These are phyloP conservation scores for Drosophila pseudotakahashii DNA, from an alignment of 2,888 invertebrate genomes.

Conservation along the genomic window DNA sequence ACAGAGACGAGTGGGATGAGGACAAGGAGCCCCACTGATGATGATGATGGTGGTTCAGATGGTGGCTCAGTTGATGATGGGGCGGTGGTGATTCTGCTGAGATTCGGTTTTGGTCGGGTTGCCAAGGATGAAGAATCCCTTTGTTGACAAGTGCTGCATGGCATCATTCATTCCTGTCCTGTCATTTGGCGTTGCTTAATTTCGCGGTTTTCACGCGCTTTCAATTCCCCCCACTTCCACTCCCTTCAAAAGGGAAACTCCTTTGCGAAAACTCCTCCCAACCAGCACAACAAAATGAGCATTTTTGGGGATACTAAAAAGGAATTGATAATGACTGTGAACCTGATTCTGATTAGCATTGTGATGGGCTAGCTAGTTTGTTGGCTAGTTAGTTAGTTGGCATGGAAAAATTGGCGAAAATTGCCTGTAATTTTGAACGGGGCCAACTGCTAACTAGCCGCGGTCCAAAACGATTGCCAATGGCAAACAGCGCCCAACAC, in stretches of 20 bases:
- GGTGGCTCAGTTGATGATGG: slow-evolving; percentile 16
- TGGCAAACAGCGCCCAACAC: slow-evolving; percentile 59
- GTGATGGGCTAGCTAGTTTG: slow-evolving; percentile 64
- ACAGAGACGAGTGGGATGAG: slow-evolving; percentile 40
- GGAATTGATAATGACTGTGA: slow-evolving; percentile 63
- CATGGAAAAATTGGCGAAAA: slow-evolving; percentile 28
- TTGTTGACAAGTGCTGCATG: slow-evolving; percentile 72
- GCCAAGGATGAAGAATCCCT: slow-evolving; percentile 55
- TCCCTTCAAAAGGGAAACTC: slow-evolving; percentile 21
- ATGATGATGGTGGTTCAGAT: slow-evolving; percentile 25
- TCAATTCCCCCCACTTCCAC: slow-evolving; percentile 55
- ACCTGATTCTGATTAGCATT: slow-evolving; percentile 51
- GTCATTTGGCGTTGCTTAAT: slow-evolving; percentile 62
- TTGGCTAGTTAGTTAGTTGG: slow-evolving; percentile 57
- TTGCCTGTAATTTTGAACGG: slow-evolving; percentile 35
- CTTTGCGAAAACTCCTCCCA: slow-evolving; percentile 19
- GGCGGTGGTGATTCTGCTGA: slow-evolving; percentile 26
- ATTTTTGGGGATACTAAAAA: slow-evolving; percentile 69
- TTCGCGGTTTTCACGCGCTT: slow-evolving; percentile 65
- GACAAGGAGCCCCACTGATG: slow-evolving; percentile 26
- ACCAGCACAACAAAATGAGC: slow-evolving; percentile 57
- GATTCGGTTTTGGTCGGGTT: slow-evolving; percentile 51
- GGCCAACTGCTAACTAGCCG: slow-evolving; percentile 56
- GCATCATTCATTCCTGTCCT: slow-evolving; percentile 45
- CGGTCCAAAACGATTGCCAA: slow-evolving; percentile 61